These are phyloP conservation scores for Petrosia ficiformis DNA, from an alignment of 37 sponge, comb jelly and placozoan species.

Conservation along the genomic window DNA sequence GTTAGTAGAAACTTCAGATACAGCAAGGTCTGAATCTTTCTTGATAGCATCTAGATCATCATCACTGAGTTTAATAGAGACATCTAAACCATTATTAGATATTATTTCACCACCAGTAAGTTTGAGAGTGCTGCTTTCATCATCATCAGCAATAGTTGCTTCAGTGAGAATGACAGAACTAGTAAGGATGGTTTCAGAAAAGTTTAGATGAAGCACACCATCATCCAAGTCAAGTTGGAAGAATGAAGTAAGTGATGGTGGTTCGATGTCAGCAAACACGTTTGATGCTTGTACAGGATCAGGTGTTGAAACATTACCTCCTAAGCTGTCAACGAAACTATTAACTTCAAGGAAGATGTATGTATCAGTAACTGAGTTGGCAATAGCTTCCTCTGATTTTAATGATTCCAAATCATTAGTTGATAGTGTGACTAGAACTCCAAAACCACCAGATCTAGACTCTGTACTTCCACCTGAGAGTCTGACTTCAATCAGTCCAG, in stretches of 20 bases:
- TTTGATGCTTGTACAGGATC: conserved; percentile 50
- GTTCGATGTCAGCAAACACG: conserved; percentile 41
- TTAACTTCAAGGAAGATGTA: conserved; percentile 44
- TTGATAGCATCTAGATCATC: conserved; percentile 70
- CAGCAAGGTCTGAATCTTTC: conserved; percentile 17
- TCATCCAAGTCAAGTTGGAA: conserved; percentile 58
- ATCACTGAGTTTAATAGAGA: conserved; percentile 44
- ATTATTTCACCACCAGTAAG: conserved; percentile 38
- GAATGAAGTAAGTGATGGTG: conserved; percentile 40
- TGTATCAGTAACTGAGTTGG: conserved; percentile 52
- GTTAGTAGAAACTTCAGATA: conserved; percentile 16
- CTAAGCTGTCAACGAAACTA: conserved; percentile 39
- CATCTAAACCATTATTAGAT: conserved; percentile 27
- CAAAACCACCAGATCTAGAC: conserved; percentile 17
- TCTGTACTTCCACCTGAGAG: conserved; percentile 50
- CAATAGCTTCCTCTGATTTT: conserved; percentile 58
- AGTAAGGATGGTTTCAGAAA: conserved; percentile 56
- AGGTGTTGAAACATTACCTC: conserved; percentile 36
- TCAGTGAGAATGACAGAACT: conserved; percentile 34
- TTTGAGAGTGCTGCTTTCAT: neutral
- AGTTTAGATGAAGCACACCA: conserved; percentile 47
- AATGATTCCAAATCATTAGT: conserved; percentile 53
- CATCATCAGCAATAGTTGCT: conserved; percentile 37
- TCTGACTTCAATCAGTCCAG: conserved; percentile 32
- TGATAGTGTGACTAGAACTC: conserved; percentile 31